Conservation (phyloP, 2,888 invertebrate genomes). For the Tachina grossa region DNA sequence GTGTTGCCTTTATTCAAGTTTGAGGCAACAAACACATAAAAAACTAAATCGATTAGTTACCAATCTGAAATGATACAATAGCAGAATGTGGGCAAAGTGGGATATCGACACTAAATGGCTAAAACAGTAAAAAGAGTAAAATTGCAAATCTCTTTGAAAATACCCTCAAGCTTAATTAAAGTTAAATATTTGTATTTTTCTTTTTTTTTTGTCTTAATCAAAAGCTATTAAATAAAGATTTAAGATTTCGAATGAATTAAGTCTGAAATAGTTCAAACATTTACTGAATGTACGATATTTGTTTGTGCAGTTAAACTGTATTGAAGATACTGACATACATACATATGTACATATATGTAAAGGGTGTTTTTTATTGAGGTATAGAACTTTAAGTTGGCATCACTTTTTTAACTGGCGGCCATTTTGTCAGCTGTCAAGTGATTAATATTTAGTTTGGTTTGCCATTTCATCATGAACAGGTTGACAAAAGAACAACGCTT, state of each 20-base stretch:
- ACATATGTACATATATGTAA: too few species aligned
- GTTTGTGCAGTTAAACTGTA: neutral
- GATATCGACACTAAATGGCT: neutral
- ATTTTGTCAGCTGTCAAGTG: too few species aligned
- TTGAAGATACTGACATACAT: too few species aligned
- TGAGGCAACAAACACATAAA: neutral
- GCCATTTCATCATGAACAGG: too few species aligned
- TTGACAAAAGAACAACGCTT: too few species aligned
- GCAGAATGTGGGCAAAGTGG: neutral
- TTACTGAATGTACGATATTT: neutral
- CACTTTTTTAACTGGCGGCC: too few species aligned
- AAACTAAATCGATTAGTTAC: constrained; percentile 28
- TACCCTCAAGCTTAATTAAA: constrained; percentile 8
- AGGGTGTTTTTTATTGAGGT: too few species aligned
- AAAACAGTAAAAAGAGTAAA: neutral
- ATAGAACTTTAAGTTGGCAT: too few species aligned
- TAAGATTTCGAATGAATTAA: constrained; percentile 20
- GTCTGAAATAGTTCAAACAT: neutral
- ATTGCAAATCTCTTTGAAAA: constrained; percentile 2
- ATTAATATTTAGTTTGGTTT: too few species aligned
- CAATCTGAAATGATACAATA: constrained; percentile 26
- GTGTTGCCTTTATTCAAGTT: neutral
- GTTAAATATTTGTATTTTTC: constrained; percentile 22
- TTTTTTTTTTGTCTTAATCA: constrained; percentile 8
- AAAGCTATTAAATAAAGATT: constrained; percentile 19